These are phyloP conservation scores for Danio aesculapii DNA, from an alignment of 2,797 vertebrate species.

Conservation along the genomic window DNA sequence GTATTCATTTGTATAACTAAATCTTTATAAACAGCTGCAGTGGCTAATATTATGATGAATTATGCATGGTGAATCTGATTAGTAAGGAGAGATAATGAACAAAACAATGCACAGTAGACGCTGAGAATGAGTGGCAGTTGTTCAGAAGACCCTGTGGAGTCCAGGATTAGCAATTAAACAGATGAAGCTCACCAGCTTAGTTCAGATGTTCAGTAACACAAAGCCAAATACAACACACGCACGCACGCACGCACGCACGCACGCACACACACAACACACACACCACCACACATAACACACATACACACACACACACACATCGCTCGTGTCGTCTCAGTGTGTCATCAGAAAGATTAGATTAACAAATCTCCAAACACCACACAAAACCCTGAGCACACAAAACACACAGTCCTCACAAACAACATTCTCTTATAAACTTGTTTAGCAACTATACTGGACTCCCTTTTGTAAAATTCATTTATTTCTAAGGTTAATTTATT, in stretches of 20 bases:
- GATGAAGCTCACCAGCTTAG: constrained; percentile 30
- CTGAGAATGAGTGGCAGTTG: constrained; percentile 14
- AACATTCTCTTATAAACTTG: background rate
- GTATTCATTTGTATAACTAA: background rate
- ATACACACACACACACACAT: constrained; percentile 44
- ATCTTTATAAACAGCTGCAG: background rate
- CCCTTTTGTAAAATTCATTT: too few relatives aligned
- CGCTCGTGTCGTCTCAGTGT: constrained; percentile 2
- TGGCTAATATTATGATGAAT: background rate
- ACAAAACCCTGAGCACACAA: constrained; percentile 22
- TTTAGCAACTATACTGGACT: too few relatives aligned
- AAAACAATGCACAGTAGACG: background rate
- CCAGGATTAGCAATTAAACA: constrained; percentile 43
- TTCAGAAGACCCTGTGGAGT: background rate
- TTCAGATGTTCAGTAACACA: constrained; percentile 30
- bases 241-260: too few relatives aligned
- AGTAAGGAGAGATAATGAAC: constrained; percentile 15
- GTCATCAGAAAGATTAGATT: constrained; percentile 46
- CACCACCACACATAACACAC: too few relatives aligned
- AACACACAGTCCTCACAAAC: constrained; percentile 13
- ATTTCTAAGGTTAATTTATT: too few relatives aligned
- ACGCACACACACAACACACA: too few relatives aligned
- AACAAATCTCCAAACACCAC: constrained; percentile 36
- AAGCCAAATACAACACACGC: background rate
- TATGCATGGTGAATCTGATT: background rate